phyloP scores from a whole-genome alignment of 2,888 invertebrate species.

The Apodemia duryi region DNA sequence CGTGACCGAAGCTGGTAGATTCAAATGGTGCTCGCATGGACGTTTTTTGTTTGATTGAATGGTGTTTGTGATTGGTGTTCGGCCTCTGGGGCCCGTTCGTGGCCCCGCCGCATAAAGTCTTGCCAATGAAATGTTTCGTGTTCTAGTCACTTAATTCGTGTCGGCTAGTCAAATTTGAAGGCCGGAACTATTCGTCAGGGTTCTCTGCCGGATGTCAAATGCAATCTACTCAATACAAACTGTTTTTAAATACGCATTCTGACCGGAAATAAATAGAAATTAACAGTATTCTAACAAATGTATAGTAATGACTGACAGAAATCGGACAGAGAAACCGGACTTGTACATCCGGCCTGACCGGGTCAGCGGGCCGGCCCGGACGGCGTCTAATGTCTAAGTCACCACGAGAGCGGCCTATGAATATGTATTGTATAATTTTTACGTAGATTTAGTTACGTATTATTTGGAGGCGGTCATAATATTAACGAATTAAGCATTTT shows the following conservation, averaged over 20 bases:
- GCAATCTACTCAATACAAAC: background rate
- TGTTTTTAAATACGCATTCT: background rate
- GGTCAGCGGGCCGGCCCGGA: conserved; percentile 30
- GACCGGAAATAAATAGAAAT: background rate
- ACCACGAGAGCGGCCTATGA: conserved; percentile 61
- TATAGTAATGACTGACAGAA: background rate
- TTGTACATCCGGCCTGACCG: conserved; percentile 12
- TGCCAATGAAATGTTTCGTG: conserved; percentile 68
- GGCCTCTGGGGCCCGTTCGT: conserved; percentile 27
- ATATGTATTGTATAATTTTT: conserved; percentile 55
- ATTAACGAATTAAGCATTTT: conserved; percentile 68
- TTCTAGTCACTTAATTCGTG: conserved; percentile 75
- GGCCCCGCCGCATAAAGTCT: conserved; percentile 42
- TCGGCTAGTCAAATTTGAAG: conserved; percentile 66
- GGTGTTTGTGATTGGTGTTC: conserved; percentile 7
- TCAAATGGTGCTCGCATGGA: background rate
- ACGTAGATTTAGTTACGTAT: conserved; percentile 50
- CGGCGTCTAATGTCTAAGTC: conserved; percentile 55
- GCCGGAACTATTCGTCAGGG: conserved; percentile 25
- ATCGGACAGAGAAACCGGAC: background rate
- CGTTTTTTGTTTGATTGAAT: conserved; percentile 4
- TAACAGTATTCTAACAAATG: background rate
- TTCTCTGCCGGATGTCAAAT: background rate
- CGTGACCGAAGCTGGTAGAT: background rate
- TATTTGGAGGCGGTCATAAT: conserved; percentile 46